Base-by-base conservation (phyloP, 2,888 invertebrate genomes). In the Argynnis bischoffii region DNA sequence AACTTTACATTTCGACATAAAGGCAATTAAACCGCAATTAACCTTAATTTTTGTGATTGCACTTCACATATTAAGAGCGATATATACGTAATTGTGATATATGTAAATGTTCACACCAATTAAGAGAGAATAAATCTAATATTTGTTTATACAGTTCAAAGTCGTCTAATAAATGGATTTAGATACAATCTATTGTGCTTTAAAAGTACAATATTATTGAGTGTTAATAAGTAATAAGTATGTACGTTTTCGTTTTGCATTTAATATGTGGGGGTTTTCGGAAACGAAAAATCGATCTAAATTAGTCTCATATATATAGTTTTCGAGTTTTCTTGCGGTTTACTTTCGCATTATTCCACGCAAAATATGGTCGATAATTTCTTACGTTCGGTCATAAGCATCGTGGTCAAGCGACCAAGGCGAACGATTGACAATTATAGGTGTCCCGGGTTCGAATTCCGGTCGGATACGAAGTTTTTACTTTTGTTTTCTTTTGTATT, bases 1-100 rank as follows among this genome's bases (percentile, higher is more conserved):
- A 51, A 1, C 48, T 31, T 14, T 26, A 61, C 35, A 26, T 50
- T 60, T 60, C 50, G 35, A 61, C 51, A 61, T 51, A 41, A 61
- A 50, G 18, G 18, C 61, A 53, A 61, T 61, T 61, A 61, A 53
- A 18, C 16, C 14, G 61, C 61, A 51, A 53, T 61, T 61, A 61
- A 61, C 61, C 61, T 53, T 51, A 61, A 61, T 61, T 61, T 51
- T 61, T 61, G 35, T 18, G 31, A 61, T 50, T n/a, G 48, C 59
- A 48, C 48, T 48, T 48, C 48, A 48, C 26, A 3, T 59, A 59
- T 59, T 59, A 48, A 26, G n/a, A 26, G 26, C 13, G n/a, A 48
- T 46, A 48, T 47, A 15, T 14, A 47, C n/a, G 47, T 41, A 11
- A 41, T 8, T 11, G 35, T 41, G 35, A 41, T 41, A 48, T 59